phyloP scores from a whole-genome alignment of 2,113 vertebrate species.

The Zosterops lateralis region DNA sequence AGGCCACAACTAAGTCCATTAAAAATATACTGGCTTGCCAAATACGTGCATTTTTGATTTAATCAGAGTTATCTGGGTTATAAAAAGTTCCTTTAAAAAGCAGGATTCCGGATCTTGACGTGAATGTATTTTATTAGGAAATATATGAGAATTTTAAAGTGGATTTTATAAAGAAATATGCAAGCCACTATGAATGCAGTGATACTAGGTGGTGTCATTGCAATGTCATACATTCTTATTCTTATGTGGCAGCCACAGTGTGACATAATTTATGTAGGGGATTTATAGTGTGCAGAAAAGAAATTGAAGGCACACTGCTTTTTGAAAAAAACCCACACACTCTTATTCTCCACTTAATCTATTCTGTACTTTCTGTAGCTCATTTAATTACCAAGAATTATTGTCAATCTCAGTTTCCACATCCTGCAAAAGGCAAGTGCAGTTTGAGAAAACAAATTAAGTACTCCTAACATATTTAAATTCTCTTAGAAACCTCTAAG shows the following conservation, averaged over 20 bases:
- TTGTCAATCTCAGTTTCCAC: neutral
- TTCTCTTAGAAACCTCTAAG: neutral
- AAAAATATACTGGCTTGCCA: neutral
- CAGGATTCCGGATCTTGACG: neutral
- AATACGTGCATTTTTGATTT: neutral
- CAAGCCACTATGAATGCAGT: neutral
- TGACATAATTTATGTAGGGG: neutral
- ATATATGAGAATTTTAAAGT: neutral
- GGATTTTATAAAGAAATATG: neutral
- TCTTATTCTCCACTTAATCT: neutral
- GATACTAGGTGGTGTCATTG: neutral
- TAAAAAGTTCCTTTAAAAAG: neutral
- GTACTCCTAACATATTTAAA: neutral
- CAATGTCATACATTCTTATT: neutral
- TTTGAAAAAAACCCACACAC: neutral
- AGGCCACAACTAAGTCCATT: neutral
- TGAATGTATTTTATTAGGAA: neutral
- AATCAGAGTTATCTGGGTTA: neutral
- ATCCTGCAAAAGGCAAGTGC: neutral
- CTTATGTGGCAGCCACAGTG: accelerated
- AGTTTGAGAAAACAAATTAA: neutral
- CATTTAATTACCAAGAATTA: neutral
- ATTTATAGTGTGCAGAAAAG: neutral
- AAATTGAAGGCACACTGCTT: neutral
- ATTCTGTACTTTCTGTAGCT: neutral